Base-by-base conservation (phyloP, 2,888 invertebrate genomes). In the Heliconius ismenius region DNA sequence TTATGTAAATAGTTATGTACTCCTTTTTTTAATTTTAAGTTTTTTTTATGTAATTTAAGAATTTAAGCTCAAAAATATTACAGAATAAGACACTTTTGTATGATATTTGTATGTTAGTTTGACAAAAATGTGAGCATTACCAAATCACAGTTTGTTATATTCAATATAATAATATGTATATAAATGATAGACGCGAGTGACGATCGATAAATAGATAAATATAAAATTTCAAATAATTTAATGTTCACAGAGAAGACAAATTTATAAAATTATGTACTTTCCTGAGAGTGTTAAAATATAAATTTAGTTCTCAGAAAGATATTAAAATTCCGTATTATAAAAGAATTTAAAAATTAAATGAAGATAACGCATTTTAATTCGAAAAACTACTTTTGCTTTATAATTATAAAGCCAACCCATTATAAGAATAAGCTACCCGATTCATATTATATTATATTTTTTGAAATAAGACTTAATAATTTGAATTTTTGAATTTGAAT, bases 111-210 rank as follows among this genome's bases (percentile, higher is more conserved):
- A 74, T 69, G 69, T 79, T 75, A 78, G 75, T 76, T 77, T 80
- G 79, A 80, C 81, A 81, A 82, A 81, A 81, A 82, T 84, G 84
- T 85, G 84, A 86, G 83, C 83, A 84, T 88, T 91, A 91, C 89
- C 91, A 91, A 91, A 91, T 87, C 88, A 85, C 86, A 87, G 81
- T 87, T 88, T 86, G 86, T 88, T 87, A 82, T 81, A 83, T 83
- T 84, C 64, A 76, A 78, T 77, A 78, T 76, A 64, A 78, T 76
- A 65, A 73, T 24, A 62, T 62, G 60, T 62, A 79, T 77, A 70
- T 79, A 75, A 77, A 73, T 78, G 84, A 21, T 73, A 39, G 43
- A 62, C 26, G 4, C 26, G 73, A 73, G 60, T 36, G 39, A 73
- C 60, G 36, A 62, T 62, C 70, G 58, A 9, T 58, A 24, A 58